Evolutionary conservation across 2,888 invertebrate genomes (phyloP).

Genomic region (Andricus quercusramuli): DNA sequence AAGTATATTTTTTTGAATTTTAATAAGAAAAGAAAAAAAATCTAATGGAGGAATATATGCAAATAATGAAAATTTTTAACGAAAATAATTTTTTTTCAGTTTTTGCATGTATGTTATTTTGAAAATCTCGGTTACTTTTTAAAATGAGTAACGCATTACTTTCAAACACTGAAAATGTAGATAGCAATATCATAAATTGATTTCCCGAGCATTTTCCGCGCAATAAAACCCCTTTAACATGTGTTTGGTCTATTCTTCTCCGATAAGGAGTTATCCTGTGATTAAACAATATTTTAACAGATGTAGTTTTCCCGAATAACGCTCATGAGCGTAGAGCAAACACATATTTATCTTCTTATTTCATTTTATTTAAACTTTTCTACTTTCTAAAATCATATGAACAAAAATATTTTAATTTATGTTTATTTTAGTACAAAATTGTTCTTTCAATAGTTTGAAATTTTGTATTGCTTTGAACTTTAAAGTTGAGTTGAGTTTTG

Average conservation of each 20-base stretch:
- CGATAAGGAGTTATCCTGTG: conserved; percentile 58
- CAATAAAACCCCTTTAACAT: conserved; percentile 36
- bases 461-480: too few species aligned
- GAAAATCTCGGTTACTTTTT: too few species aligned
- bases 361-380: conserved; percentile 46
- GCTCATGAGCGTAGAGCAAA: conserved; percentile 72
- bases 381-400: conserved; percentile 4
- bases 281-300: conserved; percentile 72
- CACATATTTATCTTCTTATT: conserved; percentile 63
- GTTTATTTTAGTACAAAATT: neutral
- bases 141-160: too few species aligned
- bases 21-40: too few species aligned
- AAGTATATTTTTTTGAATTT: too few species aligned
- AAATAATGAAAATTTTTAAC: too few species aligned
- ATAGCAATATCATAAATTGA: neutral
- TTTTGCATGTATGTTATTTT: too few species aligned
- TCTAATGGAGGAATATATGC: too few species aligned
- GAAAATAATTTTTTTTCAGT: too few species aligned
- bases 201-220: neutral
- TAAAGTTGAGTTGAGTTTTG: too few species aligned
- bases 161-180: neutral
- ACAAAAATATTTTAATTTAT: neutral
- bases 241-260: conserved; percentile 43
- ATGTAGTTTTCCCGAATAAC: conserved; percentile 75
- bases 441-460: too few species aligned